Evolutionary conservation across 1,140 invertebrate species (phyloP).

Genomic region (Zaprionus africanus): DNA sequence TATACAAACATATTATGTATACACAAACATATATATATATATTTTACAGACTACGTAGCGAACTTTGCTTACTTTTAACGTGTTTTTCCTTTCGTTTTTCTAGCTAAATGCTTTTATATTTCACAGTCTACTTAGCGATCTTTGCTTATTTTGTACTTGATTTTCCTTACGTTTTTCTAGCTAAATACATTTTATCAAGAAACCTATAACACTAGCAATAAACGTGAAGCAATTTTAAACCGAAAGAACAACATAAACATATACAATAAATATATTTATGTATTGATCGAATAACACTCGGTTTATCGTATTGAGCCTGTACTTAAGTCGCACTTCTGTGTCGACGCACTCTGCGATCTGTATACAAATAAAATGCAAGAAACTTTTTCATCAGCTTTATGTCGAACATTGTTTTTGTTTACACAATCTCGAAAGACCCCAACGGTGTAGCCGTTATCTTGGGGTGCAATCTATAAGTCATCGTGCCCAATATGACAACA

Average conservation of each 20-base stretch:
- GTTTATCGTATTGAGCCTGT: slow-evolving; percentile 23
- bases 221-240: slow-evolving; percentile 54
- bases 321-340: slow-evolving; percentile 1
- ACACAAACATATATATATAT: slow-evolving; percentile 35
- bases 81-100: slow-evolving; percentile 50
- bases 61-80: slow-evolving; percentile 48
- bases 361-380: slow-evolving; percentile 53
- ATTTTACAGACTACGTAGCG: slow-evolving; percentile 56
- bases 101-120: slow-evolving; percentile 67
- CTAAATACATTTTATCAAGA: slow-evolving; percentile 62
- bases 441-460: slow-evolving; percentile 4
- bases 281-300: slow-evolving; percentile 24
- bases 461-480: slow-evolving; percentile 19
- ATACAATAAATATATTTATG: slow-evolving; percentile 25
- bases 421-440: slow-evolving; percentile 24
- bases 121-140: no score
- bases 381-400: slow-evolving; percentile 64
- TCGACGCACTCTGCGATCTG: background rate
- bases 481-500: background rate
- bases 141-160: background rate
- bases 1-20: slow-evolving; percentile 40
- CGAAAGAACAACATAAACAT: slow-evolving; percentile 14
- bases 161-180: slow-evolving; percentile 65
- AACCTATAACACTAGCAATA: slow-evolving; percentile 38
- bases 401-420: slow-evolving; percentile 10